Base-by-base conservation (phyloP, 2,113 vertebrate genomes). In the Scophthalmus maximus region DNA sequence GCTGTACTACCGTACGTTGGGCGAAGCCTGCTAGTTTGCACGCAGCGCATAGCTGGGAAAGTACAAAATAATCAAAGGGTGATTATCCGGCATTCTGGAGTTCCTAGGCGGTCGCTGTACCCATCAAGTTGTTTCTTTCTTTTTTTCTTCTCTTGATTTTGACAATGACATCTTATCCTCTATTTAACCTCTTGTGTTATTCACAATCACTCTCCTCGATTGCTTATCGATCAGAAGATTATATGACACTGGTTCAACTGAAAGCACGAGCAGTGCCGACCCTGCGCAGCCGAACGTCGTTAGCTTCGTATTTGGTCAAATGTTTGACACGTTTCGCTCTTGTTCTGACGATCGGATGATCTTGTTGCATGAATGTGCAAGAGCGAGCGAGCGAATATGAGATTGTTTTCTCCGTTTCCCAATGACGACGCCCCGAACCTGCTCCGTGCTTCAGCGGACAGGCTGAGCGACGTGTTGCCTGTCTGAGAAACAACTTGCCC, bases 11-110 rank as follows among this genome's bases (percentile, higher is more conserved):
- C 14, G 18, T 2, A 8, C 2, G 42, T n/a, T 18, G 11, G 3
- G 22, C 65, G 10, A 6, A 18, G 47, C 9, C 9, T 51, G 55
- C 10, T 51, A 7, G 20, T 71, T 72, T 65, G 6, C 52, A 42
- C 65, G 46, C 15, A 7, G 66, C 34, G 23, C 29, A 22, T 40
- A 27, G 68, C 53, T 58, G 1, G 1, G 23, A 15, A 68, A 61
- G 57, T 47, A 52, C 47, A 51, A 57, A 56, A 20, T 57, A 83
- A 86, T 81, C 68, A 77, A 73, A 86, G 66, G 7, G 52, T 75
- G 42, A 81, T 81, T 64, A 73, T 84, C 44, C 36, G 8, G 23
- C 29, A 9, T 58, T 61, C 23, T 62, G 60, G 18, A 71, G 22
- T 50, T 70, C 20, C 14, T 9, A 57, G 42, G 5, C 50, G 26